Conservation (phyloP, 2,888 invertebrate genomes). For the Pseudococcus jackbeardsleyi region DNA sequence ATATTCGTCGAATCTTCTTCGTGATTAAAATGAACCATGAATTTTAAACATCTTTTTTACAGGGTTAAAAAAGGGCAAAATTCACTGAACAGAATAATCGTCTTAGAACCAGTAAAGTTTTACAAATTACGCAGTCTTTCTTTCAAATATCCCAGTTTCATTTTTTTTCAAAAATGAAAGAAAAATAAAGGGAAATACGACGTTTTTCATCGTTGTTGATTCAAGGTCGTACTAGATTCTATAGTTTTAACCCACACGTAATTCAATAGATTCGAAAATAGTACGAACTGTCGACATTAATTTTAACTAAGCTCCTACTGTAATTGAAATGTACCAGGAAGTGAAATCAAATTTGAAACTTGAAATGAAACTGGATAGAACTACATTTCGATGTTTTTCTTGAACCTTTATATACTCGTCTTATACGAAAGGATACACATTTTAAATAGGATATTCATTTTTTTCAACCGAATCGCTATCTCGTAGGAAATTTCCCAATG, state of each 20-base stretch:
- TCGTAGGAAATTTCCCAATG: background rate
- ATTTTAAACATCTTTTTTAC: too few species aligned
- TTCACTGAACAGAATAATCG: too few species aligned
- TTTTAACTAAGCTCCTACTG: background rate
- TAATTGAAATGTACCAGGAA: constrained; percentile 14
- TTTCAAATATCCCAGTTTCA: background rate
- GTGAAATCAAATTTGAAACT: constrained; percentile 15
- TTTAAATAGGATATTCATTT: background rate
- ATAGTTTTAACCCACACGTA: constrained; percentile 8
- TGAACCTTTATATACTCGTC: background rate
- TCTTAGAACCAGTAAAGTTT: background rate
- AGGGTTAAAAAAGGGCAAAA: too few species aligned
- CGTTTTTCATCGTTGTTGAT: background rate
- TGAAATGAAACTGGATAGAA: background rate
- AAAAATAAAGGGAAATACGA: background rate
- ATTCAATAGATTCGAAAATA: background rate
- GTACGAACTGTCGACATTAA: constrained; percentile 15
- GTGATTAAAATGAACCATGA: too few species aligned
- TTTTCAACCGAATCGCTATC: background rate
- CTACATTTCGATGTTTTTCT: background rate
- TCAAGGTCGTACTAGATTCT: background rate
- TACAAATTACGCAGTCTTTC: background rate
- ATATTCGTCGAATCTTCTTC: too few species aligned
- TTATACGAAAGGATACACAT: background rate
- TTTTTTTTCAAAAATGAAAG: background rate